Percentiles rank a stretch among this genome's conserved stretches.
Conservation (phyloP, 2,113 vertebrate genomes). For the Indicator maculatus region DNA sequence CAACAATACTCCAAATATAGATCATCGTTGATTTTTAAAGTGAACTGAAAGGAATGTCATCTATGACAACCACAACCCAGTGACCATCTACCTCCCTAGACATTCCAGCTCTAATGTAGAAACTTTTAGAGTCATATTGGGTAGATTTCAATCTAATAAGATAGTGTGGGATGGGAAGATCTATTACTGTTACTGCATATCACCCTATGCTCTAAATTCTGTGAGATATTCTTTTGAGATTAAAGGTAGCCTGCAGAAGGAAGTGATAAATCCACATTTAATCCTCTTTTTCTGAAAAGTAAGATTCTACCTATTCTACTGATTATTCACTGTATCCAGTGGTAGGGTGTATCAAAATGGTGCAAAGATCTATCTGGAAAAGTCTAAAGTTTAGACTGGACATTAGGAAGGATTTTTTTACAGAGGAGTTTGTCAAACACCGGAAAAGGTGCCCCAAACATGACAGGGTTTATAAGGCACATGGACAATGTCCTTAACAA, state of each 20-base stretch:
- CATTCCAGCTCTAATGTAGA: neutral
- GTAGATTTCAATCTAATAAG: neutral
- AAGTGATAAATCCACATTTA: neutral
- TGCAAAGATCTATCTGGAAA: neutral
- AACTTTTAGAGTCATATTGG: neutral
- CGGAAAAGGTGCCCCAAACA: neutral
- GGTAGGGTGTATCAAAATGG: accelerated
- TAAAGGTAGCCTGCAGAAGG: neutral
- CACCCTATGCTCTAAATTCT: neutral
- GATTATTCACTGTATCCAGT: neutral
- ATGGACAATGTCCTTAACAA: neutral
- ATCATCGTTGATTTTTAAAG: neutral
- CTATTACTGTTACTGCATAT: neutral
- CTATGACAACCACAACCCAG: neutral
- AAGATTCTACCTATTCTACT: neutral
- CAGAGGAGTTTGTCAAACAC: neutral
- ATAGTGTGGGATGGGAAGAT: neutral
- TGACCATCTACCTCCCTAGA: neutral
- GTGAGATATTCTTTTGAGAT: neutral
- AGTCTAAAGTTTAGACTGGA: neutral
- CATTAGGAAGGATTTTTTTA: neutral
- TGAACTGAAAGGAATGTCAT: neutral
- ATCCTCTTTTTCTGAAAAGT: neutral
- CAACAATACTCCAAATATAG: neutral
- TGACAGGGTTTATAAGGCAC: neutral